A percentile compares a stretch with the other conserved stretches of the same genome.
Evolutionary conservation across 1,140 invertebrate species (phyloP).

Genomic region (Achroia grisella): DNA sequence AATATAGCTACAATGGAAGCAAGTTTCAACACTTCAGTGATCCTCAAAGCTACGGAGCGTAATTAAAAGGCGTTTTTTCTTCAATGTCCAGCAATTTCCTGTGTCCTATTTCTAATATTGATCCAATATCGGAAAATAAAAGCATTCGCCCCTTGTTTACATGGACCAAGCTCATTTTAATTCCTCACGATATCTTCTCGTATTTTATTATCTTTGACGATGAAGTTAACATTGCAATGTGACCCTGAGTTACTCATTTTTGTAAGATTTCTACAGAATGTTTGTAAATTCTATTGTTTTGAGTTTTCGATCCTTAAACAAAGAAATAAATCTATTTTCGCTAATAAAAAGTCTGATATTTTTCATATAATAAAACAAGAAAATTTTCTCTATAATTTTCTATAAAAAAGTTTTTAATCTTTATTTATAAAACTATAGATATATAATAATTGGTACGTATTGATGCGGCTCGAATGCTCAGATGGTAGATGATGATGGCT

Average conservation of each 20-base stretch:
- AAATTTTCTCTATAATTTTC: too few species aligned
- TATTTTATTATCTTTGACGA: conserved; percentile 27
- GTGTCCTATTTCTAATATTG: conserved; percentile 43
- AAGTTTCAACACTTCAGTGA: conserved; percentile 10
- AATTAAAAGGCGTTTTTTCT: conserved; percentile 44
- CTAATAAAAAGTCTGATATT: too few species aligned
- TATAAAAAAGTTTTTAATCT: too few species aligned
- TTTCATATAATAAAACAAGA: too few species aligned
- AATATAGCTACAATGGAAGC: background rate
- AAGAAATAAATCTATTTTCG: too few species aligned
- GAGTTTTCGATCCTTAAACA: too few species aligned
- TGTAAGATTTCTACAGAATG: background rate
- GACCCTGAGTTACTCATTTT: too few species aligned
- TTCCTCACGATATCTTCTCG: conserved; percentile 28
- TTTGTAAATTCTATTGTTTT: too few species aligned
- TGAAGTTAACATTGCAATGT: background rate
- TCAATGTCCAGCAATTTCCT: conserved; percentile 50
- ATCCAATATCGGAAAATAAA: conserved; percentile 51
- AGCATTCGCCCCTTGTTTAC: conserved; percentile 28
- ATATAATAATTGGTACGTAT: too few species aligned
- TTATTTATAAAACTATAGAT: too few species aligned
- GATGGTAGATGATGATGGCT: too few species aligned
- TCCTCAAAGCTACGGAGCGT: conserved; percentile 29
- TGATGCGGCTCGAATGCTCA: too few species aligned
- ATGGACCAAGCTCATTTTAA: conserved; percentile 42